phyloP scores from a whole-genome alignment of 2,888 invertebrate genomes.

The Nipponacmea schrenckii region DNA sequence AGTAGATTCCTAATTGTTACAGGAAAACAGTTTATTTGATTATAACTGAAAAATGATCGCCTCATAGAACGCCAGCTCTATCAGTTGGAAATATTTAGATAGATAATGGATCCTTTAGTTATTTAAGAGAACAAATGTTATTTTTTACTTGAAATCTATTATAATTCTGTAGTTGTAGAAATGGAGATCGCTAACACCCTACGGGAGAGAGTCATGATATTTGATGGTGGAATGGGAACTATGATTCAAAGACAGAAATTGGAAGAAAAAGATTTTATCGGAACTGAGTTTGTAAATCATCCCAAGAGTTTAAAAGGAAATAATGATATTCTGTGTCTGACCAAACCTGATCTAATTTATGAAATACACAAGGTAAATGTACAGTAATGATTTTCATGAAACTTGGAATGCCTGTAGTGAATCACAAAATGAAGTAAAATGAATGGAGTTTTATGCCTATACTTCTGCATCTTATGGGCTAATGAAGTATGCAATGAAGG shows the following conservation, averaged over 20 bases:
- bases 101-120: too few species aligned
- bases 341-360: constrained; percentile 71
- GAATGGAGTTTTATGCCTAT: constrained; percentile 2
- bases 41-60: too few species aligned
- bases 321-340: constrained; percentile 72
- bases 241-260: constrained; percentile 72
- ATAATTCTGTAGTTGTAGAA: constrained; percentile 31
- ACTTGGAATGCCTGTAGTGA: too few species aligned
- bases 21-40: too few species aligned
- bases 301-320: constrained; percentile 71
- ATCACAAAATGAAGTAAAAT: too few species aligned
- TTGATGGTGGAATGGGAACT: constrained; percentile 75
- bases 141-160: not conserved
- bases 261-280: constrained; percentile 71
- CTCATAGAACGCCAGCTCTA: too few species aligned
- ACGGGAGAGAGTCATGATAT: constrained; percentile 69
- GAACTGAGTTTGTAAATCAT: constrained; percentile 68
- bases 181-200: constrained; percentile 44
- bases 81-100: too few species aligned
- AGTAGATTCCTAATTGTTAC: too few species aligned
- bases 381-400: not conserved
- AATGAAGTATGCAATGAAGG: too few species aligned
- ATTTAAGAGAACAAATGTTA: too few species aligned
- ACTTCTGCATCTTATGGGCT: too few species aligned
- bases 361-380: constrained; percentile 70